Conservation (phyloP, 1,140 invertebrate species). For the Heliothis virescens region DNA sequence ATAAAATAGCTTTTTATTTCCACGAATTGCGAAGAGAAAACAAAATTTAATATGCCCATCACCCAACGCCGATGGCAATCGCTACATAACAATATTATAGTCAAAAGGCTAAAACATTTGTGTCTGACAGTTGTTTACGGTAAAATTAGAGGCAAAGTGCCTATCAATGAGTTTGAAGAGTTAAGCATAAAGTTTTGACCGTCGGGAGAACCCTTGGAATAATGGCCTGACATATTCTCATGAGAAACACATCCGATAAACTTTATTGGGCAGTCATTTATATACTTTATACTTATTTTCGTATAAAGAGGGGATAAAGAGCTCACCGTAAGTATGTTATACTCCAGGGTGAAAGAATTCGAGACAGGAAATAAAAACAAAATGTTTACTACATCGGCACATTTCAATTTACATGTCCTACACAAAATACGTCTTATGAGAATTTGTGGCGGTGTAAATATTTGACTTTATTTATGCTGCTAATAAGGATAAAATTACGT, state of each 20-base stretch:
- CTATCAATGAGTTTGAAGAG: constrained; percentile 55
- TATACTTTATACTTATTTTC: constrained; percentile 44
- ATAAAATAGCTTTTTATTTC: too few species aligned
- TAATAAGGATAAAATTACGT: background rate
- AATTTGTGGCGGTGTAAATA: background rate
- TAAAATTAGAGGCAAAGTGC: constrained; percentile 45
- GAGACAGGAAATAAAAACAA: constrained; percentile 29
- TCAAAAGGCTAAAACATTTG: constrained; percentile 21
- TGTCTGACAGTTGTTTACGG: constrained; percentile 36
- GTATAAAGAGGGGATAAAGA: constrained; percentile 41
- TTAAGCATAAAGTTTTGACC: constrained; percentile 54
- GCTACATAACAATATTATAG: background rate
- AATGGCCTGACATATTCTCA: constrained; percentile 47
- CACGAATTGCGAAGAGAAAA: too few species aligned
- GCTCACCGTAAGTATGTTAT: constrained; percentile 34
- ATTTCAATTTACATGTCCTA: constrained; percentile 40
- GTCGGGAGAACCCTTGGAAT: constrained; percentile 53
- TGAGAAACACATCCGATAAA: constrained; percentile 47
- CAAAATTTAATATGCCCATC: background rate
- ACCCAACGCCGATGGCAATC: background rate
- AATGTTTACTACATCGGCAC: constrained; percentile 7
- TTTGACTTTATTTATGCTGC: background rate
- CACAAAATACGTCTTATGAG: background rate
- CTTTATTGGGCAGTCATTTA: constrained; percentile 47
- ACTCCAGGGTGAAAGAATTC: constrained; percentile 32